Base-by-base conservation (phyloP, 2,113 vertebrate species). In the Irena cyanogastra region DNA sequence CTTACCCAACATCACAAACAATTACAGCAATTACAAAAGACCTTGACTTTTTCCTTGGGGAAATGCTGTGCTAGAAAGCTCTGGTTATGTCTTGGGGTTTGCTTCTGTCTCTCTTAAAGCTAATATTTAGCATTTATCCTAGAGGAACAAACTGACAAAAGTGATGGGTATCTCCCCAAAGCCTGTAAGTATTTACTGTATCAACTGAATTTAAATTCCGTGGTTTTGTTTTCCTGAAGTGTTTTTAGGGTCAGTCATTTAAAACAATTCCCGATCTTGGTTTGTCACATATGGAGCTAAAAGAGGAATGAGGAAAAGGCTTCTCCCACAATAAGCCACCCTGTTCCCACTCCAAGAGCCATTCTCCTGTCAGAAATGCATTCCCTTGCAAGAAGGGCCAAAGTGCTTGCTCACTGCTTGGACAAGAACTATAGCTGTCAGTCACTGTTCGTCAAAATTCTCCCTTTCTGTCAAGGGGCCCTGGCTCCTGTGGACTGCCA, bases 11-110 rank as follows among this genome's bases (percentile, higher is more conserved):
- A 90, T 97, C 89, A 95, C 81, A 96, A 96, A 93, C 59, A 96
- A 91, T 97, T 97, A 96, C 44, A 57, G 78, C 64, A 94, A 92
- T 97, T 97, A 96, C 41, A 56, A 93, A 91, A 93, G 75, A 83
- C 33, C 57, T 96, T 90, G 65, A 39, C 24, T 75, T 92, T 91
- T 95, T 85, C 82, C 87, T 71, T 65, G 70, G 57, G 76, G 77
- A 92, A 92, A 81, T 59, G 8, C 16, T 95, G 49, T 76, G 61
- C 69, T 53, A 50, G 42, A n/a, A 93, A 92, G 93, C 39, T 82
- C 57, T 41, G 28, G 37, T 87, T 47, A 10, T 79, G 22, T 69
- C 78, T 84, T 39, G 33, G 35, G 87, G 10, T 68, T 94, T 82
- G 92, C 45, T 86, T 45, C 53, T 88, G 56, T 60, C 24, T 83